A percentile compares a stretch with the other conserved stretches of the same genome.
Conservation (phyloP, 2,888 invertebrate genomes). For the Augochlorella aurata region DNA sequence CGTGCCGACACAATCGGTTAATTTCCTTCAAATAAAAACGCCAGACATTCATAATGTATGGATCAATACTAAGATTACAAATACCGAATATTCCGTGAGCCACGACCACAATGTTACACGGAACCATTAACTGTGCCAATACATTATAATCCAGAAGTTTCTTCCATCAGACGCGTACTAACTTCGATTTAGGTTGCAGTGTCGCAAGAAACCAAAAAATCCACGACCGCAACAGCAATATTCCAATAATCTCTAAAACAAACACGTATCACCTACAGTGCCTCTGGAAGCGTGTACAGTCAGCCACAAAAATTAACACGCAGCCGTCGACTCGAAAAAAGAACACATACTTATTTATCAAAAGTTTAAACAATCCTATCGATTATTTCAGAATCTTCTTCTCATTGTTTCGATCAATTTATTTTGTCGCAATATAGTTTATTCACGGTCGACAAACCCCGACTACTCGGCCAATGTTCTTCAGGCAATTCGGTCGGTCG, state of each 20-base stretch:
- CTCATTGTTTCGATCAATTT: neutral
- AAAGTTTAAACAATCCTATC: neutral
- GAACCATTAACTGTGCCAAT: neutral
- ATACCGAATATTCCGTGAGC: conserved; percentile 7
- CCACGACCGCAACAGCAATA: neutral
- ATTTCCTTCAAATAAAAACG: conserved; percentile 6
- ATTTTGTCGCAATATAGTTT: neutral
- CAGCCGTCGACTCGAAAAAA: too few species aligned
- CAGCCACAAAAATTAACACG: neutral
- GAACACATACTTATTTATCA: neutral
- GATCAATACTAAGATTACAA: conserved; percentile 1
- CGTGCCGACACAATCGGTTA: neutral
- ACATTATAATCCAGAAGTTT: neutral
- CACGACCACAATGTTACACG: conserved; percentile 1
- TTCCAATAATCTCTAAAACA: neutral
- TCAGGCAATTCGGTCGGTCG: too few species aligned
- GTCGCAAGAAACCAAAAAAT: neutral
- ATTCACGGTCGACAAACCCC: neutral
- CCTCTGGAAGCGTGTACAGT: neutral
- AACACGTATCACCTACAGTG: neutral
- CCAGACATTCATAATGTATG: conserved; percentile 1
- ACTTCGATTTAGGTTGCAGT: neutral
- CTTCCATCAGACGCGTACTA: neutral
- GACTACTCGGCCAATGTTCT: neutral
- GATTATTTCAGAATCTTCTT: neutral